Percentiles rank a stretch among this genome's conserved stretches.
These are phyloP conservation scores for Haliclona indistincta DNA, from an alignment of 37 sponge, comb jelly and placozoan genomes.

Conservation along the genomic window DNA sequence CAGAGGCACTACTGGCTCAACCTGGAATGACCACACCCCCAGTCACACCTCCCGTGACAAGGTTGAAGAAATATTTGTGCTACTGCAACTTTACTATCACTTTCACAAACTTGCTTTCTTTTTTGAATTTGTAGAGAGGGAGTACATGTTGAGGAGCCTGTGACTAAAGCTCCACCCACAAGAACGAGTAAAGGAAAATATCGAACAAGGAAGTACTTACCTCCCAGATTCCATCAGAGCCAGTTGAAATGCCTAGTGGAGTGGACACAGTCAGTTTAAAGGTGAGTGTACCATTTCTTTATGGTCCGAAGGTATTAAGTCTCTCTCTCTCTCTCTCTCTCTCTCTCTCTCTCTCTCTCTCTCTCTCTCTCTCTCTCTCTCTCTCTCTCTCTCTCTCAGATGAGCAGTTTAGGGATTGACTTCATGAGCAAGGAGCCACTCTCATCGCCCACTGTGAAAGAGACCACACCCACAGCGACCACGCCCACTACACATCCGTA, in stretches of 20 bases:
- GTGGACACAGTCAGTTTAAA: slow-evolving; percentile 29
- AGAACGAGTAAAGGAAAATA: background rate
- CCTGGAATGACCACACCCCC: too few relatives aligned
- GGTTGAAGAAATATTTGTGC: too few relatives aligned
- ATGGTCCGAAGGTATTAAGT: too few relatives aligned
- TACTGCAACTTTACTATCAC: too few relatives aligned
- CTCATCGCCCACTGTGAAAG: background rate
- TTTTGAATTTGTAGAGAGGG: too few relatives aligned
- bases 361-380: background rate
- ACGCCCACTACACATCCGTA: too few relatives aligned
- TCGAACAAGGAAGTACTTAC: background rate
- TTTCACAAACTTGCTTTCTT: too few relatives aligned
- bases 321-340: background rate
- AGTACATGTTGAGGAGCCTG: too few relatives aligned
- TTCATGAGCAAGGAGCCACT: background rate
- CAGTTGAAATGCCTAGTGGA: slow-evolving; percentile 60
- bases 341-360: background rate
- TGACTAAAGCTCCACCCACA: background rate
- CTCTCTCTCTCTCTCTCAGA: background rate
- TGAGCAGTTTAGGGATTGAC: background rate
- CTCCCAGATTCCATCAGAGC: slow-evolving; percentile 43
- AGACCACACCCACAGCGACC: background rate
- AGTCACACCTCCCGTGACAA: too few relatives aligned
- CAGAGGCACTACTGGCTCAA: too few relatives aligned
- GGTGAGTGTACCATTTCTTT: too few relatives aligned